A percentile compares a stretch with the other conserved stretches of the same genome.
These are phyloP conservation scores for Micronisus gabar DNA, from an alignment of 2,113 vertebrate species.

Conservation along the genomic window DNA sequence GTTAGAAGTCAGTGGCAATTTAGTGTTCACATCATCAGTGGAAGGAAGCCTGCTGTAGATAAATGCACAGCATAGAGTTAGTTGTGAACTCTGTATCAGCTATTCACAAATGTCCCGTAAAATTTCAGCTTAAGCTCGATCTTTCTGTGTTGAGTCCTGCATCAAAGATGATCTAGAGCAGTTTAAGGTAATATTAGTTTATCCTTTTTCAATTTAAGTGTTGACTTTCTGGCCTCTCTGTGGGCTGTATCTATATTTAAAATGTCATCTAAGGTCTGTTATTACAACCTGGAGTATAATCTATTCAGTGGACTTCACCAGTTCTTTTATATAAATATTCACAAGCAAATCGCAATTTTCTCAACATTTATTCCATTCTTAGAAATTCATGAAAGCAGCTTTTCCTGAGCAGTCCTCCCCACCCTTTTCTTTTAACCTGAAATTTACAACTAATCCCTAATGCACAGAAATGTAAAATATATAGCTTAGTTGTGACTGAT, in stretches of 20 bases:
- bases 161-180: neutral
- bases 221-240: neutral
- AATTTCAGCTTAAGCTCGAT: neutral
- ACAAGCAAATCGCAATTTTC: neutral
- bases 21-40: constrained; percentile 37
- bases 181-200: neutral
- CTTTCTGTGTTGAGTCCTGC: neutral
- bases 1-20: constrained; percentile 57
- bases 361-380: neutral
- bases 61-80: neutral
- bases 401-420: neutral
- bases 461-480: neutral
- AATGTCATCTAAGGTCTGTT: neutral
- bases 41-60: neutral
- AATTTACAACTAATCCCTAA: neutral
- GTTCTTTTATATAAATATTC: neutral
- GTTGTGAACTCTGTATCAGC: neutral
- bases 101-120: neutral
- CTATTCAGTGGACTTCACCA: neutral
- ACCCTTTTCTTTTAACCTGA: neutral
- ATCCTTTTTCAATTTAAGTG: neutral
- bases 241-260: neutral
- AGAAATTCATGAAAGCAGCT: neutral
- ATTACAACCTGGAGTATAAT: neutral
- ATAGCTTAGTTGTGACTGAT: neutral